These are phyloP conservation scores for Spodoptera frugiperda DNA, from an alignment of 1,140 invertebrate genomes.

Conservation along the genomic window DNA sequence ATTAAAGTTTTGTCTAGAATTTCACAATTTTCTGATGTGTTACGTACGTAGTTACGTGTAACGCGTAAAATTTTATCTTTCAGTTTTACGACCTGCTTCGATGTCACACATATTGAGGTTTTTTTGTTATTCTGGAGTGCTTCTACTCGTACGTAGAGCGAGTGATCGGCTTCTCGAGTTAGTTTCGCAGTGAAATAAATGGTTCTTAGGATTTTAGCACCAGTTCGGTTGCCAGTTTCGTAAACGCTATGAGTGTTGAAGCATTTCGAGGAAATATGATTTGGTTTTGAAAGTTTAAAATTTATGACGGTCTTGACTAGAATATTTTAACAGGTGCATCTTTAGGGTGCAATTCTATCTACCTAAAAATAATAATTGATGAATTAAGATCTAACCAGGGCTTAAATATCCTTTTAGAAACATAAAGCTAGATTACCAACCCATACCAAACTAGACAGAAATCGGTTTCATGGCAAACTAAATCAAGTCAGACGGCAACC, in stretches of 20 bases:
- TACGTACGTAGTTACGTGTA: neutral
- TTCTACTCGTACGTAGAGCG: neutral
- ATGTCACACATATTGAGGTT: slow-evolving; percentile 31
- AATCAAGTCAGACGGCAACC: too few relatives aligned
- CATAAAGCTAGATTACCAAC: too few relatives aligned
- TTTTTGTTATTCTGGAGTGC: slow-evolving; percentile 21
- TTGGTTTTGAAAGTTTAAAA: neutral
- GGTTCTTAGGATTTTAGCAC: neutral
- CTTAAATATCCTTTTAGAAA: too few relatives aligned
- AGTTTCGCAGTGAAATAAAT: slow-evolving; percentile 8
- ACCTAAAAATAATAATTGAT: slow-evolving; percentile 1
- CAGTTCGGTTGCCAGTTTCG: neutral
- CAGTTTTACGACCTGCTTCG: slow-evolving; percentile 41
- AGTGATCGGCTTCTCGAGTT: neutral
- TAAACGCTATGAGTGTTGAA: neutral
- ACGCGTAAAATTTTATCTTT: slow-evolving; percentile 47
- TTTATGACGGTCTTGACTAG: neutral
- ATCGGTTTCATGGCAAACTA: too few relatives aligned
- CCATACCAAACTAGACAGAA: too few relatives aligned
- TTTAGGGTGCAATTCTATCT: neutral
- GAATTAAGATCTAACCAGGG: neutral
- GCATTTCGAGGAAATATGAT: neutral
- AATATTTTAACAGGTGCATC: neutral
- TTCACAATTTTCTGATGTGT: slow-evolving; percentile 40
- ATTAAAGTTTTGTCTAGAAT: slow-evolving; percentile 50